Evolutionary conservation across 1,140 invertebrate genomes (phyloP), one percentile per base, ranked within the genome.

Genomic region (Drosophila jambulina): DNA sequence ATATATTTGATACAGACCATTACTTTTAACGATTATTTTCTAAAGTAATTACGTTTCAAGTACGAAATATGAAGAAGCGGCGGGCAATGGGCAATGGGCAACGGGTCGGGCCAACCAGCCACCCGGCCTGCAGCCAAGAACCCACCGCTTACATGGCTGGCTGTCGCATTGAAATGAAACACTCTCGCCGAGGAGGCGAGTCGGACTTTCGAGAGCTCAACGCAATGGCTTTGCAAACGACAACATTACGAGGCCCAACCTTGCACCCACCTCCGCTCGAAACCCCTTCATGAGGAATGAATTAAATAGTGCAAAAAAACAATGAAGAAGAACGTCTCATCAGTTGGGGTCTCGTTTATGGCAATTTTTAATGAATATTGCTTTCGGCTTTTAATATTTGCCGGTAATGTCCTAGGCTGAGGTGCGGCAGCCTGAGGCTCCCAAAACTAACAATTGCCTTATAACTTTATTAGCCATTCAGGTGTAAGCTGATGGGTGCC

Each of bases 21-120:
- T 91, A 91, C 85, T 91, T 91, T 91, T 91, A 91, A 91, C 90
- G 90, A 86, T 91, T 91, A 91, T 91, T 91, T 91, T 91, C 90
- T 90, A 91, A 91, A 91, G 90, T 91, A 91, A 91, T 91, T 91
- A 91, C 90, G 85, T 91, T 91, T 85, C 86, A 90, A 90, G 85
- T 90, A 91, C 83, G 88, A 91, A 91, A 91, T 91, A 91, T 91
- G 88, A 91, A 91, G 78, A 90, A 71, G 86, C 81, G 15, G 15
- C 53, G 53, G 21, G 68, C 76, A 69, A 57, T 45, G 53, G 53
- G 71, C 76, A 68, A 54, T 32, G 74, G 56, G 19, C 54, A 75
- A 43, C 15, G 48, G 21, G 75, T 45, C 34, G 27, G 19, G 8
- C 48, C 45, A 58, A 23, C 21, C 42, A 25, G 32, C 45, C 64